Base-by-base conservation (phyloP, 2,888 invertebrate genomes). In the Hypomecis punctinalis region DNA sequence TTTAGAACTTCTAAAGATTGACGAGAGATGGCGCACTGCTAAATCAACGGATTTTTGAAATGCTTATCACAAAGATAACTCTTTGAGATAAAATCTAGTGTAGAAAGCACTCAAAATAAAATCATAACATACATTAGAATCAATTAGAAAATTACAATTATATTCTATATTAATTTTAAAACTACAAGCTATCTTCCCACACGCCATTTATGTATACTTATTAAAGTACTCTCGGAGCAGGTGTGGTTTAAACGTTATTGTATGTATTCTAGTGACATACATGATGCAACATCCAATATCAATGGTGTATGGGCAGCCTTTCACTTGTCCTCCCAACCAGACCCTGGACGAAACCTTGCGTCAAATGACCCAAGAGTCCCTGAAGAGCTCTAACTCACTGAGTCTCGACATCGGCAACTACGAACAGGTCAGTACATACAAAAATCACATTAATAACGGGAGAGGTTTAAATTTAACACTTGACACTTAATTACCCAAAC, bases 241-340 rank as follows among this genome's bases (percentile, higher is more conserved):
- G 23, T 23, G 23, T 23, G 3, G 23, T 23, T 2, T 23, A 23
- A 23, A 23, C 23, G 23, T 23, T 23, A 23, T 23, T 23, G 23
- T 23, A 23, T 23, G 23, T 42, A 76, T 92, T 92, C 75, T 93
- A 93, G 94, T 96, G 70, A 95, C 94, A 74, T 96, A 94, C 72
- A 93, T 96, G 83, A 81, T 90, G 84, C 94, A 94, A 0, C 93
- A 89, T 67, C 85, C 93, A 0, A 65, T 47, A 8, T 11, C 56
- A 7, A 33, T 56, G 47, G 13, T 89, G 57, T 87, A 88, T 64
- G 87, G 93, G 0, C 78, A 93, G 0, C 94, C 95, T 0, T 92
- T 96, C 75, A 90, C 96, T 85, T 96, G 96, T 77, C 93, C 95
- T 23, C 93, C 96, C 0, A 58, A 23, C 84, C 0, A 64, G 63